Percentiles rank a stretch among this genome's conserved stretches.
These are phyloP conservation scores for Carapus acus DNA, from an alignment of 2,797 vertebrate genomes.

Conservation along the genomic window DNA sequence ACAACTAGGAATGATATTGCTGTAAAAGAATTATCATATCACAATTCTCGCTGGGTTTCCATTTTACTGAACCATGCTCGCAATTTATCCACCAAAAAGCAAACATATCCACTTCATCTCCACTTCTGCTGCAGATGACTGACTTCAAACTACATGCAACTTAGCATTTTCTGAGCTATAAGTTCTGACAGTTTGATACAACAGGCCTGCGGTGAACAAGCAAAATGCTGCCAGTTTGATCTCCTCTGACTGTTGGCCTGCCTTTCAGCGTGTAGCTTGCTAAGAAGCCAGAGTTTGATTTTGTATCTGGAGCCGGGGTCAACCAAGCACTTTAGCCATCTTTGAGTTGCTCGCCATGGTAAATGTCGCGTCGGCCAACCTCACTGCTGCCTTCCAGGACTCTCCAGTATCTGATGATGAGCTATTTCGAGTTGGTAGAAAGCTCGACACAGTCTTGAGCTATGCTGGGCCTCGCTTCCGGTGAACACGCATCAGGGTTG, in stretches of 20 bases:
- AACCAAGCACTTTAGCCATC: conserved; percentile 37
- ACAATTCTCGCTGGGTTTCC: neutral
- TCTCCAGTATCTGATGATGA: conserved; percentile 48
- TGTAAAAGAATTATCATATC: too few relatives aligned
- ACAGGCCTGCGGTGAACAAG: neutral
- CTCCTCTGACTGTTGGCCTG: conserved; percentile 12
- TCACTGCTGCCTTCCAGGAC: conserved; percentile 47
- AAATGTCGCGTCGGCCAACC: conserved; percentile 48
- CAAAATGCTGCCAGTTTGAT: neutral
- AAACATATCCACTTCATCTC: neutral
- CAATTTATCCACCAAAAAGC: neutral
- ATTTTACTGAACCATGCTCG: neutral
- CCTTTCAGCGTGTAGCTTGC: conserved; percentile 29
- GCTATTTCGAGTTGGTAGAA: conserved; percentile 38
- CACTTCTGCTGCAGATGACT: neutral
- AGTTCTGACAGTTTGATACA: neutral
- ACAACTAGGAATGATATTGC: too few relatives aligned
- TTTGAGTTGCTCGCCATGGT: conserved; percentile 47
- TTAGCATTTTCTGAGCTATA: neutral
- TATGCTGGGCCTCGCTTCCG: conserved; percentile 29
- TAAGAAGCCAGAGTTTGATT: conserved; percentile 30
- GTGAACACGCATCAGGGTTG: conserved; percentile 32
- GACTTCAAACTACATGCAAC: neutral
- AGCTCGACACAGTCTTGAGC: conserved; percentile 44
- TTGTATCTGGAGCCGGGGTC: conserved; percentile 39